Evolutionary conservation across 1,140 invertebrate species (phyloP), one percentile per base, ranked within the genome.

Genomic region (Drosophila arizonae): DNA sequence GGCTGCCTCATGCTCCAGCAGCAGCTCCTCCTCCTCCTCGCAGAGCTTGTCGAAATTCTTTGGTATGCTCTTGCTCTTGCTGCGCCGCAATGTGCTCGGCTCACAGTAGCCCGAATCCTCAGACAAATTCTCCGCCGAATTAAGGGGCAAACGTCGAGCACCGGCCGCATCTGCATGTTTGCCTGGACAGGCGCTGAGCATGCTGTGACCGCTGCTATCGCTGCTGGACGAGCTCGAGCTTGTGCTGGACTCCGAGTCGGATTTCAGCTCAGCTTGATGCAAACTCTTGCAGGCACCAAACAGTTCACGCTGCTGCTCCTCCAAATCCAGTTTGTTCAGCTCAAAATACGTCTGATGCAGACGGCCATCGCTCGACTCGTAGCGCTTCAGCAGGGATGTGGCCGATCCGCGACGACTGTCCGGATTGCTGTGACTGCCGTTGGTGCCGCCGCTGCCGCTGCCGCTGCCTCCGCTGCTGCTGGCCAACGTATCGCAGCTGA

Each of bases 41-140:
- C 72, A 89, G 43, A 92, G 88, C 39, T 90, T 90, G 39, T 91
- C 84, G 64, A 92, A 92, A 87, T 92, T 93, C 75, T 90, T 85
- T 64, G 92, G 90, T 65, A 92, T 92, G 51, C 92, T 93, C 71
- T 89, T 92, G 46, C 90, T 92, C 78, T 92, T 93, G 54, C 79
- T 77, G 28, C 89, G 89, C 24, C 90, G 69, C 73, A 91, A 81
- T 57, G 86, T 91, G 54, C 93, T 92, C 64, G 94, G 93, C 76
- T 95, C 94, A 66, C 95, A 94, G 91, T 95, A 96, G 17, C 95
- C 95, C 70, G 95, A 95, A 90, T 96, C 95, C 81, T 96, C 95
- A 76, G 95, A 95, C 43, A 96, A 91, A 92, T 95, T 96, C 81
- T 96, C 95, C 2, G 93, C 93, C 28, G 95, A 95, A 76, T 94